phyloP scores from a whole-genome alignment of 2,888 invertebrate species.

The Omphaloscelis lunosa region DNA sequence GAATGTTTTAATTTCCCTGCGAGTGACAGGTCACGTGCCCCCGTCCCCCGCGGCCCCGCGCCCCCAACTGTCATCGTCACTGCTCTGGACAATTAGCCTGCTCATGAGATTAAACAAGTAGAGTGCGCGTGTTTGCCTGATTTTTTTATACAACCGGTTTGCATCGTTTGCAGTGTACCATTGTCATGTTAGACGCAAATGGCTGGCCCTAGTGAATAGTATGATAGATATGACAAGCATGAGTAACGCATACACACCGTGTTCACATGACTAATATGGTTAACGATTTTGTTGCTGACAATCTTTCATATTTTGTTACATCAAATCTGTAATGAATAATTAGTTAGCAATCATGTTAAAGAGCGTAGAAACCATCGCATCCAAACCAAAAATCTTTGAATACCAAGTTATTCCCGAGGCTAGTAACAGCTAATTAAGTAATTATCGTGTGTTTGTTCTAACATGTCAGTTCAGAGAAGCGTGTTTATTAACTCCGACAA shows the following conservation, averaged over 20 bases:
- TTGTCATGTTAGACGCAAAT: constrained; percentile 73
- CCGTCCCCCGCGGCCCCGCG: constrained; percentile 66
- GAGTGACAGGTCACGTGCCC: constrained; percentile 90
- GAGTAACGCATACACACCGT: constrained; percentile 69
- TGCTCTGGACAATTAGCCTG: constrained; percentile 89
- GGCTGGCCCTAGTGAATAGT: constrained; percentile 71
- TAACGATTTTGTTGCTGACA: constrained; percentile 43
- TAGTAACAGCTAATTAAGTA: constrained; percentile 44
- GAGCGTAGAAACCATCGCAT: not conserved
- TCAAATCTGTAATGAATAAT: not conserved
- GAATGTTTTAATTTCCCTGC: constrained; percentile 91
- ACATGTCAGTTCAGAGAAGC: constrained; percentile 47
- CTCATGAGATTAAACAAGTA: constrained; percentile 89
- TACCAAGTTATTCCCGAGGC: constrained; percentile 18
- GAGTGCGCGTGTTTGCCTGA: constrained; percentile 78
- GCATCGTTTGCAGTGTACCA: constrained; percentile 72
- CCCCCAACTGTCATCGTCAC: constrained; percentile 87
- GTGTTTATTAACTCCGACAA: constrained; percentile 51
- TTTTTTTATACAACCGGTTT: constrained; percentile 76
- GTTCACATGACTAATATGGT: constrained; percentile 71
- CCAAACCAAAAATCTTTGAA: constrained; percentile 1
- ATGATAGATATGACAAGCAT: constrained; percentile 79
- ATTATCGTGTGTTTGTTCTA: constrained; percentile 46
- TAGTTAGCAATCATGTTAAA: not conserved
- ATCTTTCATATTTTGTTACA: too few species aligned